A percentile compares a stretch with the other conserved stretches of the same genome.
phyloP scores from a whole-genome alignment of 2,888 invertebrate genomes.

The Apoderus coryli region DNA sequence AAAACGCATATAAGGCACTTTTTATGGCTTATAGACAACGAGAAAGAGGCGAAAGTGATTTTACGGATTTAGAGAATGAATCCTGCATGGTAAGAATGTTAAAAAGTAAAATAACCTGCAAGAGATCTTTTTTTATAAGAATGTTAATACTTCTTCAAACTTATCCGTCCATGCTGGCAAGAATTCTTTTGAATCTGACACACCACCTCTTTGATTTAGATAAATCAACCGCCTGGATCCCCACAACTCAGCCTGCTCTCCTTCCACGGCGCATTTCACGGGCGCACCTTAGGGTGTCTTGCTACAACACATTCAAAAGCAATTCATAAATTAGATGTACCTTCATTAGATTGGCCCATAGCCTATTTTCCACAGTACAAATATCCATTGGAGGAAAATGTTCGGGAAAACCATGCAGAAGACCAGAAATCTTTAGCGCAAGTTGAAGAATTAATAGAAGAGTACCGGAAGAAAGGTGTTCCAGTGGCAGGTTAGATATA shows the following conservation, averaged over 20 bases:
- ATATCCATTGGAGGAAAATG: conserved; percentile 78
- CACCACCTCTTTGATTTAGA: too few relatives aligned
- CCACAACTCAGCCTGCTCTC: conserved; percentile 73
- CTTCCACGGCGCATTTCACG: conserved; percentile 87
- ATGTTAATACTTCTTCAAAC: too few relatives aligned
- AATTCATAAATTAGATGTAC: conserved; percentile 90
- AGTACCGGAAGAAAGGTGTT: conserved; percentile 49
- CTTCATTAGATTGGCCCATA: conserved; percentile 91
- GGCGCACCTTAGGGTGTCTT: conserved; percentile 77
- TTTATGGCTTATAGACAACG: conserved; percentile 75
- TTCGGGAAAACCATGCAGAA: conserved; percentile 65
- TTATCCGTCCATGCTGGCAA: too few relatives aligned
- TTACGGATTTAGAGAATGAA: conserved; percentile 55
- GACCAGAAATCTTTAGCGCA: conserved; percentile 57
- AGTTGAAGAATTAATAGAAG: conserved; percentile 59
- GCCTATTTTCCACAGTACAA: conserved; percentile 81
- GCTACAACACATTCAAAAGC: conserved; percentile 89
- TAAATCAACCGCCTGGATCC: conserved; percentile 78
- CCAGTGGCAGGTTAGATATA: conserved; percentile 94
- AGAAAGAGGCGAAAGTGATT: conserved; percentile 51
- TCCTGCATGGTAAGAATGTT: conserved; percentile 74
- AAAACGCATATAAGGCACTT: conserved; percentile 90
- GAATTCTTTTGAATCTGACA: too few relatives aligned
- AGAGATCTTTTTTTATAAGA: too few relatives aligned
- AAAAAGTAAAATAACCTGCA: too few relatives aligned